phyloP scores from a whole-genome alignment of 1,140 invertebrate species.

The Luehdorfia chinensis region DNA sequence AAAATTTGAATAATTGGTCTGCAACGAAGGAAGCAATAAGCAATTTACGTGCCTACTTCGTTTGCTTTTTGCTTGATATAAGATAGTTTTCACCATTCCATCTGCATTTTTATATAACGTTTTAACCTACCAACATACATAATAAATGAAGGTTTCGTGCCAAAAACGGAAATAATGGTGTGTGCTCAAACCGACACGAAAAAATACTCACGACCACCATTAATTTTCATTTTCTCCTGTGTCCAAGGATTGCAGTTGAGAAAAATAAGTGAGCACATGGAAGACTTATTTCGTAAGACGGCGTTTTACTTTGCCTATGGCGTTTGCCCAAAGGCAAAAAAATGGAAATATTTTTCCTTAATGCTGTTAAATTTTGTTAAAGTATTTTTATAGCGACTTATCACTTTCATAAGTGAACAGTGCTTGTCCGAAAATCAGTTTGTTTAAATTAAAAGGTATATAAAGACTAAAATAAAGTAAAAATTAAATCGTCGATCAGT shows the following conservation, averaged over 20 bases:
- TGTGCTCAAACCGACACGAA: constrained; percentile 73
- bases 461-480: no score
- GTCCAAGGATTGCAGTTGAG: constrained; percentile 62
- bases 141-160: constrained; percentile 69
- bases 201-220: constrained; percentile 71
- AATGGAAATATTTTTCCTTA: no score
- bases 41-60: constrained; percentile 18
- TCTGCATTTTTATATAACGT: constrained; percentile 46
- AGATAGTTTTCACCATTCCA: constrained; percentile 37
- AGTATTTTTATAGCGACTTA: no score
- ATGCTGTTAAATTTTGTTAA: no score
- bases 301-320: background rate
- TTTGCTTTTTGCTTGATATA: constrained; percentile 28
- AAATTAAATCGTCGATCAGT: no score
- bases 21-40: constrained; percentile 12
- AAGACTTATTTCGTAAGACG: constrained; percentile 37
- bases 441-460: no score
- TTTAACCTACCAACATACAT: constrained; percentile 54
- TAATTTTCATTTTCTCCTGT: constrained; percentile 73
- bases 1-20: constrained; percentile 15
- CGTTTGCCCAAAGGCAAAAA: no score
- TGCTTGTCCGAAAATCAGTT: no score
- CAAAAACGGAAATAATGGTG: constrained; percentile 72
- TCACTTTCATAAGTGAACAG: no score
- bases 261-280: constrained; percentile 42